Evolutionary conservation across 2,888 invertebrate genomes (phyloP).

Genomic region (Lymantria dispar): DNA sequence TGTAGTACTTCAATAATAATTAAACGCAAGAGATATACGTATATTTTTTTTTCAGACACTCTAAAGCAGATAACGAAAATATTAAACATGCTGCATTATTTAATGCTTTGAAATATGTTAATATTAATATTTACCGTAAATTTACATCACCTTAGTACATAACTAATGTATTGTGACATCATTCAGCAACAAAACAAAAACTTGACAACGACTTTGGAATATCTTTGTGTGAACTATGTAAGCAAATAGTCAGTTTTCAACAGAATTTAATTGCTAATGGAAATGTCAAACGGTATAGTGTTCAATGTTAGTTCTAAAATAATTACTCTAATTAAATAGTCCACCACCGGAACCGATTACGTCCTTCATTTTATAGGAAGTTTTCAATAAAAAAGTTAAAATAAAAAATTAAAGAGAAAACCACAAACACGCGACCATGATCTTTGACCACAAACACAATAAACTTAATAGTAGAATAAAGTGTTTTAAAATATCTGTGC

Average conservation of each 20-base stretch:
- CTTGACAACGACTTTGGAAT: constrained; percentile 30
- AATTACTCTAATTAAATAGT: constrained; percentile 43
- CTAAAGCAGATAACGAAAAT: too few relatives aligned
- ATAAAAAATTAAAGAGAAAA: background rate
- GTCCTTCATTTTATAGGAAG: constrained; percentile 57
- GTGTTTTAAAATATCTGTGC: constrained; percentile 14
- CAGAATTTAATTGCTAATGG: constrained; percentile 13
- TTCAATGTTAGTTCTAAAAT: constrained; percentile 23
- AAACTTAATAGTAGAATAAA: constrained; percentile 29
- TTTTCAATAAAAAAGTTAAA: constrained; percentile 2
- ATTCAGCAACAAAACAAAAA: constrained; percentile 20
- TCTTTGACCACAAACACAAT: constrained; percentile 23
- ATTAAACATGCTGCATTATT: background rate
- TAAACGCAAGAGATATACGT: too few relatives aligned
- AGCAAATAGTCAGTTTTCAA: background rate
- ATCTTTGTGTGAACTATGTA: constrained; percentile 27
- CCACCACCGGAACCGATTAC: constrained; percentile 45
- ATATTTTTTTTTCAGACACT: too few relatives aligned
- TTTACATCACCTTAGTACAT: background rate
- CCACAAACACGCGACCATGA: constrained; percentile 21
- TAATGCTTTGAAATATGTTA: background rate
- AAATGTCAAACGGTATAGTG: constrained; percentile 31
- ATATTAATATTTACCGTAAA: background rate
- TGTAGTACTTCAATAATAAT: too few relatives aligned
- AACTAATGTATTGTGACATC: background rate